phyloP scores from a whole-genome alignment of 37 sponge, comb jelly and placozoan species.

The Bolinopsis microptera region DNA sequence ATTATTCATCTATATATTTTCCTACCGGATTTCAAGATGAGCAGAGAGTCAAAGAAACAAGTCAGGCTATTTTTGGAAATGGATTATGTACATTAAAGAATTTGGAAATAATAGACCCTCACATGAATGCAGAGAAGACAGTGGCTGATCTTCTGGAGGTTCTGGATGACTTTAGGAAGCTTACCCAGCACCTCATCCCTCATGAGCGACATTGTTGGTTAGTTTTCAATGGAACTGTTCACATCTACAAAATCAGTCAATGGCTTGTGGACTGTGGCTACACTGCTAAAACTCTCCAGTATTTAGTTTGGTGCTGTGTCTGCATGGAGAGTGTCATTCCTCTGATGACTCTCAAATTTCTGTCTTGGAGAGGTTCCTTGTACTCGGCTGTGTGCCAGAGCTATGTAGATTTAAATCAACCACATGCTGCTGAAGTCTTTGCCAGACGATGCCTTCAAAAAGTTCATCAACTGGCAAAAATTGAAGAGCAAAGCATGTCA shows the following conservation, averaged over 20 bases:
- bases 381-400: conserved; percentile 81
- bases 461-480: conserved; percentile 78
- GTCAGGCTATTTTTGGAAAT: conserved; percentile 62
- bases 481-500: conserved; percentile 71
- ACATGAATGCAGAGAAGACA: conserved; percentile 27
- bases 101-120: background rate
- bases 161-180: conserved; percentile 45
- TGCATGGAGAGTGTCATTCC: conserved; percentile 85
- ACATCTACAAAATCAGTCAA: conserved; percentile 67
- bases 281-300: conserved; percentile 69
- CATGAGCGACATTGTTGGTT: conserved; percentile 67
- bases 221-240: conserved; percentile 64
- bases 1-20: conserved; percentile 29
- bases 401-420: conserved; percentile 72
- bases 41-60: conserved; percentile 2
- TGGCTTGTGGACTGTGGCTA: conserved; percentile 37
- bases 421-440: conserved; percentile 79
- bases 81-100: conserved; percentile 19
- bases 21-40: background rate
- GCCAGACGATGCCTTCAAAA: conserved; percentile 83
- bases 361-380: conserved; percentile 74
- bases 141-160: background rate
- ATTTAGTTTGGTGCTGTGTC: conserved; percentile 78
- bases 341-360: conserved; percentile 77
- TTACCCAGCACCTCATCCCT: conserved; percentile 57